Conservation (phyloP, 1,140 invertebrate genomes). For the Brachionus rubens region DNA sequence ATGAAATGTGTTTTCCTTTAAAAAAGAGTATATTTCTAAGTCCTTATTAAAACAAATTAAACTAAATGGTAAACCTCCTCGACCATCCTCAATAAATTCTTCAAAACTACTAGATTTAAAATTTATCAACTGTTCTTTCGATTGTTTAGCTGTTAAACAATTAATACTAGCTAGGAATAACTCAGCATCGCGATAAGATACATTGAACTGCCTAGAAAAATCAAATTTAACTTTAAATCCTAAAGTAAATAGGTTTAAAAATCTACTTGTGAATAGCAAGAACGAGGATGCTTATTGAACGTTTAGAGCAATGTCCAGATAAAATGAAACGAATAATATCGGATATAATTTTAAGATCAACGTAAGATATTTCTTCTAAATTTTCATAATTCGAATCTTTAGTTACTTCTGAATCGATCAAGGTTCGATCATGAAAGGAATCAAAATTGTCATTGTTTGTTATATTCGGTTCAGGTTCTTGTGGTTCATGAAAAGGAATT, state of each 20-base stretch:
- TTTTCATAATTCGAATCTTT: constrained; percentile 1
- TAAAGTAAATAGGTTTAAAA: not conserved
- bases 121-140: not conserved
- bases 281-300: not conserved
- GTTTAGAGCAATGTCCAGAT: not conserved
- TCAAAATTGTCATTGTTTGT: too few species aligned
- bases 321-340: not conserved
- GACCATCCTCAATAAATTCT: constrained; percentile 9
- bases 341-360: constrained; percentile 6
- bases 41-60: too few species aligned
- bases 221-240: not conserved
- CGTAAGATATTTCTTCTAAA: not conserved
- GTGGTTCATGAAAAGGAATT: too few species aligned
- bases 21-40: too few species aligned
- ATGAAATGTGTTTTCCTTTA: constrained; percentile 1
- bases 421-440: not conserved
- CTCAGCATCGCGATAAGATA: not conserved
- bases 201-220: constrained; percentile 16
- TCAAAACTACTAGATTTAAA: not conserved
- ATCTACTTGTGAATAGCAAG: constrained; percentile 5
- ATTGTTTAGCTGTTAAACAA: constrained; percentile 25
- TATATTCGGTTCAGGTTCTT: too few species aligned
- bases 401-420: too few species aligned
- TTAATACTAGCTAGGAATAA: constrained; percentile 9
- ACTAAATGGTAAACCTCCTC: too few species aligned